These are phyloP conservation scores for Pangasianodon hypophthalmus DNA, from an alignment of 2,113 vertebrate genomes.

Conservation along the genomic window DNA sequence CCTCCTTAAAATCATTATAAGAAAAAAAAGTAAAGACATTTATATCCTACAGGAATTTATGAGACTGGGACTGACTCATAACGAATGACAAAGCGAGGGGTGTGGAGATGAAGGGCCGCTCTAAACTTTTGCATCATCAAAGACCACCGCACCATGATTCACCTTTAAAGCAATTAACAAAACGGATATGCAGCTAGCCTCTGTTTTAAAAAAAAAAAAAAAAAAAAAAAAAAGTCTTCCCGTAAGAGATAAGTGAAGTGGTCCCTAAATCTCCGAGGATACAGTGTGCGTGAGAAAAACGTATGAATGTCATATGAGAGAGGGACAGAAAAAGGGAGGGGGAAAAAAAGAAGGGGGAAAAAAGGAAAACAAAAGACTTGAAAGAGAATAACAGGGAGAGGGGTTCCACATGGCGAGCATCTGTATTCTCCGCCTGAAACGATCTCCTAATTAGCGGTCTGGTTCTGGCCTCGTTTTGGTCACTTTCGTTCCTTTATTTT, in stretches of 20 bases:
- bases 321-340: constrained; percentile 18
- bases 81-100: not conserved
- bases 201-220: not conserved
- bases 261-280: not conserved
- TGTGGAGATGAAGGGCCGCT: not conserved
- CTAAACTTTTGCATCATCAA: constrained; percentile 6
- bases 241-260: not conserved
- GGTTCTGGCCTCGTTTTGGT: constrained; percentile 59
- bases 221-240: not conserved
- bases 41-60: constrained; percentile 31
- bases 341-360: not conserved
- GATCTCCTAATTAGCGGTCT: constrained; percentile 66
- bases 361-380: constrained; percentile 33
- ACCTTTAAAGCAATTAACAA: constrained; percentile 30
- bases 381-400: constrained; percentile 36
- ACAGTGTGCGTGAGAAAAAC: not conserved
- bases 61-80: not conserved
- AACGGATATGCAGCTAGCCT: not conserved
- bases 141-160: not conserved
- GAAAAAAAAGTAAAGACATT: constrained; percentile 17
- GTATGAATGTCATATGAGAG: not conserved
- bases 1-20: not conserved
- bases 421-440: constrained; percentile 48
- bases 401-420: constrained; percentile 48
- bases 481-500: constrained; percentile 67